Base-by-base conservation (phyloP, 2,888 invertebrate genomes). In the Leptarthrus brevirostris region DNA sequence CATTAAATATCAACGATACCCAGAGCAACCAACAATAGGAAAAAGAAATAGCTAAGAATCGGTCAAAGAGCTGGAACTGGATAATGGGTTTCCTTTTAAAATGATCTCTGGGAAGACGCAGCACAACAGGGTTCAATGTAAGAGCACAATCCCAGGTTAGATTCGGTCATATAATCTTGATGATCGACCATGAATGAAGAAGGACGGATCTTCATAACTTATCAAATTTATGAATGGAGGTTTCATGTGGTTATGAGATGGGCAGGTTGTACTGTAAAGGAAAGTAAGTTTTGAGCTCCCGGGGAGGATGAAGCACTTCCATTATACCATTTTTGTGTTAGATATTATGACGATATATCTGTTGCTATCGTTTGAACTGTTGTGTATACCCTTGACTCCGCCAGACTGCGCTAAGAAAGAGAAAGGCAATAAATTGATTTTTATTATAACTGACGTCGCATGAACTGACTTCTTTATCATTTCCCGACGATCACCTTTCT, bases 381-480 rank as follows among this genome's bases (percentile, higher is more conserved):
- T 34, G 34, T 58, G 14, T 18, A 58, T 34, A 3, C 36, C 58
- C 36, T 5, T 12, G 22, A 2, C 18, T 20, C 22, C 18, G 20
- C 18, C 58, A 58, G 36, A 34, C 58, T 22, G 16, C 16, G 18
- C 36, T 34, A 58, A 16, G 36, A 58, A 58, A 36, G 58, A 58
- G 58, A 58, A 58, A 58, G 58, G 58, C 58, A 20, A 58, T 58
- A 58, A 58, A 58, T 58, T 58, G 58, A 34, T 58, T 18, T 58
- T 58, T 30, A 58, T 34, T 58, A 58, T 36, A 30, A 18, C 36
- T 20, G 20, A 58, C 34, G 4, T 18, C 3, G 0, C 36, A 20
- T 18, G 12, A 58, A 58, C 18, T 12, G 58, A 58, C 36, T 58
- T 58, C 58, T 58, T 58, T 40, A 58, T 58, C 20, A 40, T 58